Evolutionary conservation across 2,797 vertebrate genomes (phyloP).

Genomic region (Hyperoplus immaculatus): DNA sequence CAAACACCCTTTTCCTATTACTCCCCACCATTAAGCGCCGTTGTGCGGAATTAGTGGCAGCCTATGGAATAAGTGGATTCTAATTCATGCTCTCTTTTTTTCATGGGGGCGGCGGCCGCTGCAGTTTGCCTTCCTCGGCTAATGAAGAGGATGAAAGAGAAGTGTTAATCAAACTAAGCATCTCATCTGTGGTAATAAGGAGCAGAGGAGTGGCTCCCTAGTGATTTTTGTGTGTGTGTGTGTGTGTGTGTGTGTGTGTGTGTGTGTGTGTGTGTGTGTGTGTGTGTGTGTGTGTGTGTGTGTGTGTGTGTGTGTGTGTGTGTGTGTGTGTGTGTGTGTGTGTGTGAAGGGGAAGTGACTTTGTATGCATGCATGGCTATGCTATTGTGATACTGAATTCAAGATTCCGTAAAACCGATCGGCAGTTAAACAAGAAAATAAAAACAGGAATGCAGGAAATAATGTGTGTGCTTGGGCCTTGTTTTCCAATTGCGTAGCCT

Average conservation of each 20-base stretch:
- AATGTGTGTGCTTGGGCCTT: slow-evolving; percentile 36
- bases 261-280: slow-evolving; percentile 24
- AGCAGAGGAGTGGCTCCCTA: slow-evolving; percentile 61
- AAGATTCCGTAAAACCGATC: slow-evolving; percentile 7
- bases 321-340: slow-evolving; percentile 21
- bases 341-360: slow-evolving; percentile 9
- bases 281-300: background rate
- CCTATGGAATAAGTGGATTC: slow-evolving; percentile 74
- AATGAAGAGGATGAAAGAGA: slow-evolving; percentile 82
- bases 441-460: slow-evolving; percentile 30
- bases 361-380: slow-evolving; percentile 15
- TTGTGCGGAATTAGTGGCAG: slow-evolving; percentile 71
- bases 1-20: slow-evolving; percentile 77
- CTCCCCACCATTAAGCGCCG: slow-evolving; percentile 65
- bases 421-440: slow-evolving; percentile 25
- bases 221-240: slow-evolving; percentile 40
- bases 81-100: slow-evolving; percentile 70
- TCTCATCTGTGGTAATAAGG: slow-evolving; percentile 75
- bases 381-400: slow-evolving; percentile 19
- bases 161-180: slow-evolving; percentile 79
- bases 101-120: slow-evolving; percentile 51
- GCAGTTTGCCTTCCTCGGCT: slow-evolving; percentile 59
- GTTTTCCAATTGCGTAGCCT: slow-evolving; percentile 53
- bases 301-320: slow-evolving; percentile 16
- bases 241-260: slow-evolving; percentile 4